Conservation (phyloP, 2,113 vertebrate genomes). For the Scatophagus argus region DNA sequence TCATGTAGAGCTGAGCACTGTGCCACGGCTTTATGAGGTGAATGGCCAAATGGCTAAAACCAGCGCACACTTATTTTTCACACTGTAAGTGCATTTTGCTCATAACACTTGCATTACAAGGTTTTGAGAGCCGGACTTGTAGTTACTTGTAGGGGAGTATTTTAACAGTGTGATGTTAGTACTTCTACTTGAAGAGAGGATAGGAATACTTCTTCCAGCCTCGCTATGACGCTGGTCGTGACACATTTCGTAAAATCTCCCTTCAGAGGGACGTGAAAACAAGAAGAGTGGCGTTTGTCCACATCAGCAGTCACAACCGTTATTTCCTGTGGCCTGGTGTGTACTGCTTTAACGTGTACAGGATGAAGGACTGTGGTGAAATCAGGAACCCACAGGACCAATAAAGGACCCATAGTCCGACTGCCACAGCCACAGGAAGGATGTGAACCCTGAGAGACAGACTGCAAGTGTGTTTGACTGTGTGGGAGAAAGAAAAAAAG, state of each 20-base stretch:
- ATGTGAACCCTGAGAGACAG: constrained; percentile 31
- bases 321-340: constrained; percentile 53
- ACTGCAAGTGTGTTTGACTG: constrained; percentile 17
- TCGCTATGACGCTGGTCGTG: not conserved
- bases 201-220: too few species aligned
- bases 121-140: too few species aligned
- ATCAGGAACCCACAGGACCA: constrained; percentile 41
- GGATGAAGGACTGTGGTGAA: constrained; percentile 30
- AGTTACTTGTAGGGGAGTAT: too few species aligned
- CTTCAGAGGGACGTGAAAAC: constrained; percentile 1
- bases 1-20: too few species aligned
- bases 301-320: constrained; percentile 43
- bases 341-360: constrained; percentile 46
- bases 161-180: too few species aligned
- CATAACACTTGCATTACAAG: too few species aligned
- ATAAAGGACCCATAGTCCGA: constrained; percentile 36
- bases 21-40: too few species aligned
- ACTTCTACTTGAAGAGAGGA: too few species aligned
- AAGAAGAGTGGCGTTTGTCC: constrained; percentile 17
- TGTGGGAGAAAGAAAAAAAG: constrained; percentile 8
- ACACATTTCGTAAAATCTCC: constrained; percentile 20
- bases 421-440: constrained; percentile 44
- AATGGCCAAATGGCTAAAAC: too few species aligned
- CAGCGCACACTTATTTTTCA: too few species aligned
- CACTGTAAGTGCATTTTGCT: too few species aligned